Percentiles rank a stretch among this genome's conserved stretches.
phyloP scores from a whole-genome alignment of 2,888 invertebrate species.

The Dryobotodes eremita region DNA sequence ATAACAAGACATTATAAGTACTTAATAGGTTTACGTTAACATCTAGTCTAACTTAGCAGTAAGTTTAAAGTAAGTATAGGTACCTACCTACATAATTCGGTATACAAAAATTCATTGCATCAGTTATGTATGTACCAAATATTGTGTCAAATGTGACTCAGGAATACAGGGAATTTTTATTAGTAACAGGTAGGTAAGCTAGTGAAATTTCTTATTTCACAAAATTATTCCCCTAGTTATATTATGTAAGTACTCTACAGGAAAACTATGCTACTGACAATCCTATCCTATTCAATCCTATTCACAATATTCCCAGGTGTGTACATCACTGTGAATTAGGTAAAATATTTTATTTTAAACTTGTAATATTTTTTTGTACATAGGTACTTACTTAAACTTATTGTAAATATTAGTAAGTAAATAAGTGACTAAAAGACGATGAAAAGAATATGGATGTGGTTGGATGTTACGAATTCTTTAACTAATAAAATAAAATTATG shows the following conservation, averaged over 20 bases:
- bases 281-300: no score
- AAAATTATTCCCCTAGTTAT: conserved; percentile 5
- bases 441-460: conserved; percentile 1
- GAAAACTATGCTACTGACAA: background rate
- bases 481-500: background rate
- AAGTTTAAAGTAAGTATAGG: background rate
- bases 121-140: background rate
- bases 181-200: conserved; percentile 1
- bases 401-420: background rate
- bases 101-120: background rate
- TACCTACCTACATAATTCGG: no score
- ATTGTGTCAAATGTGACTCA: background rate
- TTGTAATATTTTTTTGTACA: background rate
- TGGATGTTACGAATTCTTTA: background rate
- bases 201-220: conserved; percentile 1
- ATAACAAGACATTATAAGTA: background rate
- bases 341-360: background rate
- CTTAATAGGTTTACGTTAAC: background rate
- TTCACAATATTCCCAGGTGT: background rate
- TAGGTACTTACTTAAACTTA: background rate
- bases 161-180: background rate
- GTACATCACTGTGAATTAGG: background rate
- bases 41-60: conserved; percentile 4
- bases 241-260: background rate
- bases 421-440: background rate